These are phyloP conservation scores for Pteruthius melanotis DNA, from an alignment of 2,113 vertebrate species.

Conservation along the genomic window DNA sequence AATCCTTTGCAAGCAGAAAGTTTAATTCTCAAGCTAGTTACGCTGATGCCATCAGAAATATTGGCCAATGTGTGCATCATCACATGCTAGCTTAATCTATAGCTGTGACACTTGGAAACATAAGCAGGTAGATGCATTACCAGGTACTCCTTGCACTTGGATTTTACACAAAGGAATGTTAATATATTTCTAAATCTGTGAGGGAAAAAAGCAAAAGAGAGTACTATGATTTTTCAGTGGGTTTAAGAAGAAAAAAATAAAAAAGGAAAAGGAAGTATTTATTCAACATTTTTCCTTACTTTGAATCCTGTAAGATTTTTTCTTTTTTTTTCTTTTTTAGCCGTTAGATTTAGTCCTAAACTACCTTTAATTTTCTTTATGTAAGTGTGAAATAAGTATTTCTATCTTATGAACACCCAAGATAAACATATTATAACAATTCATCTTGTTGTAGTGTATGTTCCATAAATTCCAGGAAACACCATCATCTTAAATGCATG, in stretches of 20 bases:
- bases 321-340: neutral
- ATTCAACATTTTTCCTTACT: neutral
- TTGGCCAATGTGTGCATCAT: neutral
- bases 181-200: neutral
- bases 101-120: neutral
- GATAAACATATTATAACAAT: neutral
- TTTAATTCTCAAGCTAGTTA: neutral
- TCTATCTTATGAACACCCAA: neutral
- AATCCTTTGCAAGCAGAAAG: neutral
- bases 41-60: neutral
- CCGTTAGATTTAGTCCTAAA: neutral
- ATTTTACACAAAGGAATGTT: neutral
- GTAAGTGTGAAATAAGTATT: neutral
- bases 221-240: neutral
- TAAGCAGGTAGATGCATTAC: neutral
- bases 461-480: neutral
- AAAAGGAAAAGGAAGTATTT: neutral
- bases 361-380: neutral
- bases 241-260: neutral
- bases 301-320: neutral
- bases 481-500: neutral
- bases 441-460: neutral
- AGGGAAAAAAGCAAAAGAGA: rapidly evolving
- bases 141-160: neutral
- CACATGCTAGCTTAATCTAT: neutral